These are phyloP conservation scores for Drosophila macrothrix DNA, from an alignment of 2,888 invertebrate genomes.

Conservation along the genomic window DNA sequence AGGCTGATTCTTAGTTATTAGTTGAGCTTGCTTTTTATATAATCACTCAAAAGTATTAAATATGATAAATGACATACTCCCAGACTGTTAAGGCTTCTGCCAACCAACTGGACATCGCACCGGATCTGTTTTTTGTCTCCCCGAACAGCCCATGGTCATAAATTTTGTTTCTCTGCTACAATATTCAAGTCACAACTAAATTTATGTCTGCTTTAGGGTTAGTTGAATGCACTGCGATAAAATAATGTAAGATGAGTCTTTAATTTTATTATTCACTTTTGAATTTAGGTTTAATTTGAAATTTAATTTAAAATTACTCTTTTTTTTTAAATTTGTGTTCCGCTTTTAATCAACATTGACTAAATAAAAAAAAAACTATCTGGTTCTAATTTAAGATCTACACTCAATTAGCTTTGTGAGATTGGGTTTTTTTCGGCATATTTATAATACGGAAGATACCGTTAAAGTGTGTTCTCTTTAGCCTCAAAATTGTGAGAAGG, in stretches of 20 bases:
- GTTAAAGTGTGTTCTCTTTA: background rate
- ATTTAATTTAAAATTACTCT: too few relatives aligned
- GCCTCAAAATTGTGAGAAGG: background rate
- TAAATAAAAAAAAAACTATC: too few relatives aligned
- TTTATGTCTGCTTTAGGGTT: conserved; percentile 2
- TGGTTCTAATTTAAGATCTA: too few relatives aligned
- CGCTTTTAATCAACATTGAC: too few relatives aligned
- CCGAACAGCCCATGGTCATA: conserved; percentile 18
- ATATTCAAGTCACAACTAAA: conserved; percentile 7
- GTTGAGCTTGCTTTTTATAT: conserved; percentile 59
- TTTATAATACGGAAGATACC: background rate
- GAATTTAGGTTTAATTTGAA: background rate
- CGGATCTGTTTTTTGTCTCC: conserved; percentile 8
- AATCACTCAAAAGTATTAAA: conserved; percentile 75
- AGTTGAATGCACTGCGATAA: conserved; percentile 15
- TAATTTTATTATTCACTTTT: background rate
- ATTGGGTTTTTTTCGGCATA: too few relatives aligned
- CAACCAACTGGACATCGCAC: conserved; percentile 20
- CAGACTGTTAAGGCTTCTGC: background rate
- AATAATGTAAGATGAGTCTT: background rate
- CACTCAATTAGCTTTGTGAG: too few relatives aligned
- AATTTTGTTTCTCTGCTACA: conserved; percentile 23
- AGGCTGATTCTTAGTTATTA: conserved; percentile 66
- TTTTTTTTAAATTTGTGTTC: too few relatives aligned
- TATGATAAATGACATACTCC: conserved; percentile 64